Evolutionary conservation across 2,797 vertebrate species (phyloP), one percentile per base, ranked within the genome.

Genomic region (Coendou prehensilis): DNA sequence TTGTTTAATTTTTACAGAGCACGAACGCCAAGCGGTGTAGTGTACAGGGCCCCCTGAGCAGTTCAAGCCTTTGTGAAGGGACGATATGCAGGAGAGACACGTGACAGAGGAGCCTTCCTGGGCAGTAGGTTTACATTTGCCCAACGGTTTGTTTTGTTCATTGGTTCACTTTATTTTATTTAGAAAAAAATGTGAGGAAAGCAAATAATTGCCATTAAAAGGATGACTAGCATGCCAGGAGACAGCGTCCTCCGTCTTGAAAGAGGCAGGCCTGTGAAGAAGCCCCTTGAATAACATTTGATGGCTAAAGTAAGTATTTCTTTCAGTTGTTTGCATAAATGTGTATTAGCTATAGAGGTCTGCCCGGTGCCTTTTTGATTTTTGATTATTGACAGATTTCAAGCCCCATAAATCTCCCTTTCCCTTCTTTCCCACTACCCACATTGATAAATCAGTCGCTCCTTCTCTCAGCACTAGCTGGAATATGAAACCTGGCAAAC

Each of bases 1-100:
- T 92, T 96, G 97, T 97, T 91, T 95, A 92, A 95, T 92, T 97
- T 94, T 86, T 47, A 22, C 9, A 15, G 85, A 81, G 89, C 28
- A 3, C 28, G 1, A 30, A 45, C n/a, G 67, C 59, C 18, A 59
- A 0, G 0, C 18, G 13, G 17, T 28, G 10, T 2, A 18, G 78
- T 30, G 2, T 61, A 69, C 28, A 88, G 84, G 87, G 6, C 47
- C 47, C 20, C 26, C 22, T 52, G 69, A 94, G 93, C 52, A 41
- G 69, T 59, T n/a, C 7, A 71, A 81, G 45, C 15, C 63, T 90
- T 88, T 63, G 59, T 78, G 81, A 91, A 50, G 17, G 75, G 83
- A 63, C 1, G 2, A 64, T 37, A 59, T 5, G 18, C 41, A 26
- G 78, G 37, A 90, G 30, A 95, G 3, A 47, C 30, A 56, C 37